Percentiles rank a stretch among this genome's conserved stretches.
These are phyloP conservation scores for Perca fluviatilis DNA, from an alignment of 2,113 vertebrate genomes.

Conservation along the genomic window DNA sequence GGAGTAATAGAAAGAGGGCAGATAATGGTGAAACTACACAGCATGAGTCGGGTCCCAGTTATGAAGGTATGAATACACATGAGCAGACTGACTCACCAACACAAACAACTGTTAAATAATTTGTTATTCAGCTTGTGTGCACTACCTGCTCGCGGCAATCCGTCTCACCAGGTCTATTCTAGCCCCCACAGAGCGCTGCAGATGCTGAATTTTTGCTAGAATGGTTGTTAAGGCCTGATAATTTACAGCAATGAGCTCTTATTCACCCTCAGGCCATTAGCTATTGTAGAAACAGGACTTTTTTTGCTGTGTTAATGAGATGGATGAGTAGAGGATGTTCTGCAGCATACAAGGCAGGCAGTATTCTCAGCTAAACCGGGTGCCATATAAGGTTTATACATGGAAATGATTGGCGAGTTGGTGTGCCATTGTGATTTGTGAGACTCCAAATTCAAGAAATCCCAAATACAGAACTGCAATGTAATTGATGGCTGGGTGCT, in stretches of 20 bases:
- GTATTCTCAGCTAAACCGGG: slow-evolving; percentile 17
- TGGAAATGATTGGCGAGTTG: slow-evolving; percentile 18
- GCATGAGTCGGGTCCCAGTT: slow-evolving; percentile 30
- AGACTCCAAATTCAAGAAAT: not conserved
- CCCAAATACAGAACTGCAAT: not conserved
- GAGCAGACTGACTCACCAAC: slow-evolving; percentile 63
- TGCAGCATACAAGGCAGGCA: slow-evolving; percentile 23
- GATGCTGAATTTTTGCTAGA: slow-evolving; percentile 64
- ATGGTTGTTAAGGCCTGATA: slow-evolving; percentile 69
- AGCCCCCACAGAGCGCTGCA: slow-evolving; percentile 60
- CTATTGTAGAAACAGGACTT: slow-evolving; percentile 61
- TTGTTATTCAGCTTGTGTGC: slow-evolving; percentile 65
- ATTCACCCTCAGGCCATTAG: slow-evolving; percentile 52
- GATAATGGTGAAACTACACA: slow-evolving; percentile 42
- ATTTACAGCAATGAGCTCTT: slow-evolving; percentile 70
- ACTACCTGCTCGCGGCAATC: slow-evolving; percentile 64
- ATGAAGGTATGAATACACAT: slow-evolving; percentile 66
- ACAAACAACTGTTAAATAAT: slow-evolving; percentile 75
- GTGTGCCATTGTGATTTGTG: not conserved
- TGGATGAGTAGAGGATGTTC: slow-evolving; percentile 40
- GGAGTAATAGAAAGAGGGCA: slow-evolving; percentile 21
- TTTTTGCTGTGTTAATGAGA: slow-evolving; percentile 67
- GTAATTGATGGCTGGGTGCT: not conserved
- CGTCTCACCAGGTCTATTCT: slow-evolving; percentile 61
- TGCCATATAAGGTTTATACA: slow-evolving; percentile 10